phyloP scores from a whole-genome alignment of 2,113 vertebrate species.

The Pongo abelii region DNA sequence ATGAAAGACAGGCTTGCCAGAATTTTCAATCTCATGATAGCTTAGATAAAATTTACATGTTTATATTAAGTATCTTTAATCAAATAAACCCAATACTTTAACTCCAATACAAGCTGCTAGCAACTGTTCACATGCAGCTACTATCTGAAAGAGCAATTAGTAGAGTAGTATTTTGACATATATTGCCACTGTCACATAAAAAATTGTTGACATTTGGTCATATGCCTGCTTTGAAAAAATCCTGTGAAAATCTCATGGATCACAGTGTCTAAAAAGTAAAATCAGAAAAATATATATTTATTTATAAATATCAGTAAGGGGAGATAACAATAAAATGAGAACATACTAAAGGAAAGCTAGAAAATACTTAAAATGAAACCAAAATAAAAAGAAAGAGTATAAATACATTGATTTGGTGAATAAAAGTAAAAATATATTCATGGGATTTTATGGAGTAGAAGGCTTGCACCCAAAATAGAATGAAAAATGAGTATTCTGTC shows the following conservation, averaged over 20 bases:
- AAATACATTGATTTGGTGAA: not conserved
- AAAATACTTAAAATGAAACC: not conserved
- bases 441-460: not conserved
- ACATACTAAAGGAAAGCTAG: not conserved
- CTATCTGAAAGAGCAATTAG: not conserved
- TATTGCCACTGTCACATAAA: not conserved
- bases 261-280: not conserved
- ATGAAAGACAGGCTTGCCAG: not conserved
- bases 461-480: not conserved
- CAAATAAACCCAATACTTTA: not conserved
- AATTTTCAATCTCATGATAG: not conserved
- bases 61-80: constrained; percentile 36
- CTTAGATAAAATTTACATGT: not conserved
- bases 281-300: not conserved
- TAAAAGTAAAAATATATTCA: not conserved
- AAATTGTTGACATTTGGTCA: not conserved
- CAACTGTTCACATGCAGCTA: not conserved
- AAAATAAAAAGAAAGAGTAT: not conserved
- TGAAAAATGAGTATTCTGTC: not conserved
- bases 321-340: not conserved
- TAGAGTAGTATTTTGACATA: not conserved
- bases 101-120: constrained; percentile 19
- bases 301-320: not conserved
- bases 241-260: not conserved
- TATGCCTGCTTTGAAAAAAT: not conserved